These are phyloP conservation scores for Phalangium opilio DNA, from an alignment of 2,888 invertebrate species.

Conservation along the genomic window DNA sequence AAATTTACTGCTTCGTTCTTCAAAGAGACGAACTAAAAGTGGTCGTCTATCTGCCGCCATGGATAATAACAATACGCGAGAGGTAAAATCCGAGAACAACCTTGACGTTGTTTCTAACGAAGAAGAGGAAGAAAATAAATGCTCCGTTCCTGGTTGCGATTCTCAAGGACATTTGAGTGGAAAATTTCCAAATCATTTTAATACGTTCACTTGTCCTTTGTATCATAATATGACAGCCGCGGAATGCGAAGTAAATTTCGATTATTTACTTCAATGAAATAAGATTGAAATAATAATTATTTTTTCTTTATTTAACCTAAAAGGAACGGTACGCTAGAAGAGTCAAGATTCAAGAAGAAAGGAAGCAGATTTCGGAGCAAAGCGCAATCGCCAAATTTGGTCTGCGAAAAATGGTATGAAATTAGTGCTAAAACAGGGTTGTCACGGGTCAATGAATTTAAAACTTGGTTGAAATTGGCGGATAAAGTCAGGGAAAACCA, in stretches of 20 bases:
- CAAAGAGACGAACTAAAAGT: no score
- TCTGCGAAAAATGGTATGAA: conserved; percentile 8
- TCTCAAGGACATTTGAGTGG: conserved; percentile 36
- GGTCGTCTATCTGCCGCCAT: no score
- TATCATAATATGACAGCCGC: conserved; percentile 71
- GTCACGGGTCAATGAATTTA: no score
- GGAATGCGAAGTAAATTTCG: conserved; percentile 40
- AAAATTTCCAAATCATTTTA: conserved; percentile 48
- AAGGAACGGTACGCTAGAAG: conserved; percentile 17
- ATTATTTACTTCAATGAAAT: no score
- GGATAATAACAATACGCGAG: conserved; percentile 1
- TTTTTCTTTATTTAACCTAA: no score
- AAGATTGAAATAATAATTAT: no score
- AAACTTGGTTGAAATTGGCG: no score
- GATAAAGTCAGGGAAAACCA: no score
- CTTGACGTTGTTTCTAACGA: conserved; percentile 8
- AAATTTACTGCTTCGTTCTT: conserved; percentile 4
- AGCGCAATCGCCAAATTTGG: conserved; percentile 16
- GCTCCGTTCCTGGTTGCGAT: conserved; percentile 72
- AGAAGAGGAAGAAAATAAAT: conserved; percentile 46
- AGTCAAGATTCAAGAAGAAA: conserved; percentile 6
- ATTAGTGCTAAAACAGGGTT: no score
- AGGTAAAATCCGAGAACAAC: not conserved
- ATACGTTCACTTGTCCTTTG: conserved; percentile 74
- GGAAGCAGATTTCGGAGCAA: conserved; percentile 9